Percentiles rank a stretch among this genome's conserved stretches.
Evolutionary conservation across 2,888 invertebrate species (phyloP).

Genomic region (Lepidocyrtinus sp.): DNA sequence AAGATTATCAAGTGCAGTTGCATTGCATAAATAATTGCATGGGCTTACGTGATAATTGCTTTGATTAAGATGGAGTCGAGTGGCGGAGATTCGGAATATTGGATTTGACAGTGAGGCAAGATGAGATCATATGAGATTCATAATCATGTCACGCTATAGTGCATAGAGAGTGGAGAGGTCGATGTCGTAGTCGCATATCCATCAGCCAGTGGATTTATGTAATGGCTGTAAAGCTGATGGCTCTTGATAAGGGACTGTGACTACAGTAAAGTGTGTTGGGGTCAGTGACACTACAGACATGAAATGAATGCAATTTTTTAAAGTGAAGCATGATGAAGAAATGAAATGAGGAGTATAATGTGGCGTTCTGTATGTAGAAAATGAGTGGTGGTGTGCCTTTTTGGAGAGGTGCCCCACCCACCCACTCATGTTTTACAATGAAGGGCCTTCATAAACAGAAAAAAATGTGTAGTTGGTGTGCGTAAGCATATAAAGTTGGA

Average conservation of each 20-base stretch:
- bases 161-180: too few relatives aligned
- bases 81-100: conserved; percentile 1
- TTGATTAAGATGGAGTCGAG: background rate
- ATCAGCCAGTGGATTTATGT: too few relatives aligned
- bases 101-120: conserved; percentile 1
- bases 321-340: background rate
- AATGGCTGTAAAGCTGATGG: too few relatives aligned
- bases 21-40: background rate
- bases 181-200: too few relatives aligned
- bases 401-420: conserved; percentile 15
- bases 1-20: conserved; percentile 1
- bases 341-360: background rate
- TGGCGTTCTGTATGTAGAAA: too few relatives aligned
- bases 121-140: conserved; percentile 7
- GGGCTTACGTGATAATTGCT: conserved; percentile 10
- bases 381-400: too few relatives aligned
- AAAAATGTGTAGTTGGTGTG: too few relatives aligned
- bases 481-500: too few relatives aligned
- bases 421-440: background rate
- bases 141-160: too few relatives aligned
- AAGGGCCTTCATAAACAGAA: conserved; percentile 9
- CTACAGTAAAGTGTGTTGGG: background rate
- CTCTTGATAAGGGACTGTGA: conserved; percentile 10
- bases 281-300: conserved; percentile 13
- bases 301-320: conserved; percentile 1